Evolutionary conservation across 2,113 vertebrate genomes (phyloP), one percentile per base, ranked within the genome.

Genomic region (Phoxinus phoxinus): DNA sequence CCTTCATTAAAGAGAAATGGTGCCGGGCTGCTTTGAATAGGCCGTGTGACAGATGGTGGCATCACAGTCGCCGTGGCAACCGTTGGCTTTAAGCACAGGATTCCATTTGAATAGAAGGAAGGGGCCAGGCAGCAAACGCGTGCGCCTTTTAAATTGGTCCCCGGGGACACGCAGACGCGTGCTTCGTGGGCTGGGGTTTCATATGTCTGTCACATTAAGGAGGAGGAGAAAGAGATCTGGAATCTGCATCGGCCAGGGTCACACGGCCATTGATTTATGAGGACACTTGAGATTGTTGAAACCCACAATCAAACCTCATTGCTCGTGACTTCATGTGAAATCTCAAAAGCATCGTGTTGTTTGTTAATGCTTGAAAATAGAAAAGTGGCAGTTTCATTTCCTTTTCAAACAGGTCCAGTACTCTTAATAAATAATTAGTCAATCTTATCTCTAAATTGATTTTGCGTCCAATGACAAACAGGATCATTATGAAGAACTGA

Each of bases 121-220:
- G 90, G 89, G 92, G 89, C 93, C 88, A 85, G 19, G 25, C 84
- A 87, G 87, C 85, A 58, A 90, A 88, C 89, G 90, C 44, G 1
- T 25, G 86, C 88, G 76, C 86, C 90, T 90, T 90, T 89, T 88
- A 93, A 94, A 96, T 94, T 92, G 92, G 91, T 91, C 94, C 93
- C 93, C 87, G 65, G 86, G 91, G 93, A 88, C 63, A 76, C 8
- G n/a, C 89, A 79, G 89, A 75, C 86, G 61, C 69, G 82, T 85
- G 90, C 53, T 88, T 32, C 80, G 37, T 88, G 51, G 84, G 85
- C 71, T 89, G 83, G 83, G 86, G 88, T 83, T 85, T 48, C 76
- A 84, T 73, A 77, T 86, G 46, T 48, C 65, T 59, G 67, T 44
- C 85, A 86, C 84, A 88, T 92, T 32, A 86, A 78, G 80, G 61